Evolutionary conservation across 2,797 vertebrate species (phyloP), one percentile per base, ranked within the genome.

Genomic region (Silurus lanzhouensis): DNA sequence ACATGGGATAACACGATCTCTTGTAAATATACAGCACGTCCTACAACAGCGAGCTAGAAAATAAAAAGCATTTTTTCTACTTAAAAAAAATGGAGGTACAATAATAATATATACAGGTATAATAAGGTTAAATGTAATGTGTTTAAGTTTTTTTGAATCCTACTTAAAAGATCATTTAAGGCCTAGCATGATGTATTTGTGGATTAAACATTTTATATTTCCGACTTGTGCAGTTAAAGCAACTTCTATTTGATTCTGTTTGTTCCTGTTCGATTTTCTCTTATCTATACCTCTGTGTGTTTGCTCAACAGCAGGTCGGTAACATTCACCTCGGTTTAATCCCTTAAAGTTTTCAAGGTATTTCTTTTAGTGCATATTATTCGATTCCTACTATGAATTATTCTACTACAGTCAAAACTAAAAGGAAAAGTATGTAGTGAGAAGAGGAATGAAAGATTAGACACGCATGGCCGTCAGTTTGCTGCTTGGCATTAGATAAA

Each of bases 221-320:
- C 48, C 72, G 55, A 17, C 13, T 14, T 3, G 25, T 52, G 46
- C 13, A 15, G 46, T 55, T 55, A 25, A 25, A 75, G n/a, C 8
- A 52, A 52, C n/a, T 55, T 74, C 44, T 75, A 6, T 75, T 55
- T 75, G 72, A 58, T 57, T 76, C 58, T n/a, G 31, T 63, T 61
- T 79, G 57, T 79, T 63, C 58, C 12, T 44, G 27, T 78, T 61
- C 12, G 6, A 60, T 78, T 78, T 78, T 22, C 12, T 79, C 31
- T 57, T 57, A 58, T 63, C 76, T 57, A 25, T 19, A 20, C 4
- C 19, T 44, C 2, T 60, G 76, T 31, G 55, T 77, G 27, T 44
- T 44, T 61, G 76, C 57, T 38, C 20, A 61, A 31, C 17, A 76
- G 25, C 74, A 57, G 2, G 25, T 31, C 19, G 25, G 31, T 31